phyloP scores from a whole-genome alignment of 2,888 invertebrate genomes.

The Baccha elongata region DNA sequence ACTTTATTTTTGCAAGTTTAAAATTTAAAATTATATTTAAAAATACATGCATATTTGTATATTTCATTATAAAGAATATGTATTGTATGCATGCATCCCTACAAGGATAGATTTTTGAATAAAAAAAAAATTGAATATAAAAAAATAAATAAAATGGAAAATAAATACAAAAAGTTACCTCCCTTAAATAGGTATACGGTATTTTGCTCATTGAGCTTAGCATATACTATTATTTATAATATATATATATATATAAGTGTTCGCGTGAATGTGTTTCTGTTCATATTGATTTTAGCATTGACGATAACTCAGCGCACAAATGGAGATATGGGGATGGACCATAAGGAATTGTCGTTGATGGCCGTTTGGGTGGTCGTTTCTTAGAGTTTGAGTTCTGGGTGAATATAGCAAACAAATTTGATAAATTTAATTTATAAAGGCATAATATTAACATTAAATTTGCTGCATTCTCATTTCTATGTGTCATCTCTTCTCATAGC shows the following conservation, averaged over 20 bases:
- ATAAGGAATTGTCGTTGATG: conserved; percentile 13
- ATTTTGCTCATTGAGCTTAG: conserved; percentile 70
- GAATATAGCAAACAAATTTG: conserved; percentile 63
- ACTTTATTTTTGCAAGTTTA: conserved; percentile 65
- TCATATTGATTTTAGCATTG: conserved; percentile 71
- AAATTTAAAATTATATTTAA: conserved; percentile 63
- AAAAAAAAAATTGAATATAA: conserved; percentile 16
- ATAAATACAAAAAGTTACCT: conserved; percentile 51
- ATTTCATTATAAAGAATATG: conserved; percentile 57
- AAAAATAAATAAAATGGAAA: conserved; percentile 31
- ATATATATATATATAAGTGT: conserved; percentile 29
- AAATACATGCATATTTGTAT: conserved; percentile 62
- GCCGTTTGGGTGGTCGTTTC: conserved; percentile 22
- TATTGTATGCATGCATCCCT: conserved; percentile 17
- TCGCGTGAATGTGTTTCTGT: conserved; percentile 65
- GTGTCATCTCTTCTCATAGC: not conserved
- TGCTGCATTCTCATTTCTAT: conserved; percentile 44
- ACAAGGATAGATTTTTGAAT: conserved; percentile 46
- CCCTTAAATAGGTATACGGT: conserved; percentile 68
- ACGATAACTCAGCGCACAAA: conserved; percentile 46
- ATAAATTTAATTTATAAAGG: conserved; percentile 61
- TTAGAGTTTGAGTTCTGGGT: conserved; percentile 18
- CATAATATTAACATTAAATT: conserved; percentile 60
- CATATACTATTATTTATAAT: conserved; percentile 54
- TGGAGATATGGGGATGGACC: conserved; percentile 28